Base-by-base conservation (phyloP, 2,113 vertebrate genomes). In the Labrus mixtus region DNA sequence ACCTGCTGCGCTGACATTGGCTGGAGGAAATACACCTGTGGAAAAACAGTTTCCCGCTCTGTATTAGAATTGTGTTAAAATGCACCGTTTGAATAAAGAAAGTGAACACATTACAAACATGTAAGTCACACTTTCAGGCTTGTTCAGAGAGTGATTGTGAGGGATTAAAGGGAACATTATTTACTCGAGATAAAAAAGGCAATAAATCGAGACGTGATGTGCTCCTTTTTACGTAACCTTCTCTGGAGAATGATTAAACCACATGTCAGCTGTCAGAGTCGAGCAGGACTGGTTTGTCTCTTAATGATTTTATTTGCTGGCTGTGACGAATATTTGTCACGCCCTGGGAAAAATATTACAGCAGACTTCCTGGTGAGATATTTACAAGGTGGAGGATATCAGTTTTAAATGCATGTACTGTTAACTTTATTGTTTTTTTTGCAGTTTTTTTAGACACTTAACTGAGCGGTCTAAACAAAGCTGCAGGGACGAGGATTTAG, bases 231-330 rank as follows among this genome's bases (percentile, higher is more conserved):
- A 36, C 73, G 43, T 25, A 1, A 66, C n/a, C 33, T 17, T n/a
- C 25, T 36, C 1, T 20, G 13, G 53, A 69, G 12, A 64, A 60
- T 61, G 56, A 66, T 77, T 66, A 54, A 60, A 72, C 41, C 37
- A 3, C 20, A 8, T 54, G 48, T 23, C 2, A 71, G 39, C 20
- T 51, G 29, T 68, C 39, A 39, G 66, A 46, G 57, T 56, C 68
- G 29, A 41, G 62, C 17, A 45, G 16, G 33, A 77, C 88, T 41
- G 60, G 75, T 89, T 87, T 86, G 41, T 50, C 60, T 70, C 16
- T 64, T 64, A 61, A 76, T 78, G 15, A n/a, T 74, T 54, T 39
- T 37, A 58, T 19, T 61, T 59, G 22, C 39, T 63, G 2, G 8
- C 64, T 43, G 4, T 25, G 8, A 29, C 2, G 17, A 19, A 22